These are phyloP conservation scores for Leptopilina boulardi DNA, from an alignment of 1,140 invertebrate species.

Conservation along the genomic window DNA sequence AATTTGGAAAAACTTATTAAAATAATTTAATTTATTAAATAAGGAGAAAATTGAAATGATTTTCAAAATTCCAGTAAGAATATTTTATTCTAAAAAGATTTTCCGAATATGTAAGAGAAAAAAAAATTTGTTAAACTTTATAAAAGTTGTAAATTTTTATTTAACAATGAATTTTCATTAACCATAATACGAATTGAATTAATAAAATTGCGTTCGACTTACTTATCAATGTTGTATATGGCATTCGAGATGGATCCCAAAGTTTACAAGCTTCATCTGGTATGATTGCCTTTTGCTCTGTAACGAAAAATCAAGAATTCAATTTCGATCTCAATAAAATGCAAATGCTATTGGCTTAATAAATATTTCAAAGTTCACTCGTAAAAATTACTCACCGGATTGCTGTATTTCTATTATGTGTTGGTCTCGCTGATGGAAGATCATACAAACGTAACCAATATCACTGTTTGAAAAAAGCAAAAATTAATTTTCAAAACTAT, in stretches of 20 bases:
- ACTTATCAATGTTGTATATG: slow-evolving; percentile 91
- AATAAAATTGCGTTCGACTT: slow-evolving; percentile 75
- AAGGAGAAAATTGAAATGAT: too few relatives aligned
- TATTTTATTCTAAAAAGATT: too few relatives aligned
- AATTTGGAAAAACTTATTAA: neutral
- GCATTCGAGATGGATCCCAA: slow-evolving; percentile 79
- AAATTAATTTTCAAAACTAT: too few relatives aligned
- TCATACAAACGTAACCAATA: slow-evolving; percentile 80
- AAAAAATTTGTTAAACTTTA: too few relatives aligned
- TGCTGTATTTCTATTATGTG: slow-evolving; percentile 79
- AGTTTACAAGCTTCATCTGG: slow-evolving; percentile 80
- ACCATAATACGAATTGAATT: neutral
- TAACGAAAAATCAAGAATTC: slow-evolving; percentile 41
- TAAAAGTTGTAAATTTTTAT: too few relatives aligned
- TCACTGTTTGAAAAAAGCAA: slow-evolving; percentile 73
- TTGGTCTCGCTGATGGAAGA: slow-evolving; percentile 77
- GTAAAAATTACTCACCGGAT: slow-evolving; percentile 68
- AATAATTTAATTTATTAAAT: too few relatives aligned
- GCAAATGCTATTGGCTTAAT: slow-evolving; percentile 34
- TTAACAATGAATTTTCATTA: too few relatives aligned
- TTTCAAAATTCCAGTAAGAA: too few relatives aligned
- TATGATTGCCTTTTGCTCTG: slow-evolving; percentile 71
- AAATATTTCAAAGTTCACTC: slow-evolving; percentile 36
- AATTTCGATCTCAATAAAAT: slow-evolving; percentile 22
- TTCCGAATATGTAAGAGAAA: too few relatives aligned